A percentile compares a stretch with the other conserved stretches of the same genome.
Evolutionary conservation across 2,797 vertebrate genomes (phyloP).

Genomic region (Hemibagrus guttatus): DNA sequence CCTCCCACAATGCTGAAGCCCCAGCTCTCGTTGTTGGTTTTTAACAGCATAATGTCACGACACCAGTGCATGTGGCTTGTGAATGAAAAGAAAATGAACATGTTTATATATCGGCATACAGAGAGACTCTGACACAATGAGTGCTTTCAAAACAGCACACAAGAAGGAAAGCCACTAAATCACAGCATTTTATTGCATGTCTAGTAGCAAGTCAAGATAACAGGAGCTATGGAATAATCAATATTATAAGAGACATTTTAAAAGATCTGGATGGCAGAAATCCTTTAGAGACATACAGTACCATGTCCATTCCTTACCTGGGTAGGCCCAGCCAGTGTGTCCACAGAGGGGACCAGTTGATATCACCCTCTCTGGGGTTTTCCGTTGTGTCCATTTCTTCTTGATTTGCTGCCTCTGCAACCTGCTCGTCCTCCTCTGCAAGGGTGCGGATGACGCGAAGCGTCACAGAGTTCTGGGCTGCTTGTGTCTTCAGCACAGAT

Average conservation of each 20-base stretch:
- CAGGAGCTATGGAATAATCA: not conserved
- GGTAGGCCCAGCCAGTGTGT: conserved; percentile 88
- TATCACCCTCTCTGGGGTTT: conserved; percentile 73
- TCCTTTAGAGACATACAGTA: not conserved
- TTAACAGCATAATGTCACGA: conserved; percentile 84
- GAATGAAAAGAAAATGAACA: not conserved
- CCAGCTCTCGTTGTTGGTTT: conserved; percentile 91
- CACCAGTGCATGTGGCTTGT: conserved; percentile 89
- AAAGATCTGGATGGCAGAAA: not conserved
- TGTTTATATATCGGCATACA: not conserved
- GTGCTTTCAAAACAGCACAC: not conserved
- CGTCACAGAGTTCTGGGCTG: conserved; percentile 81
- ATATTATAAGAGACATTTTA: conserved; percentile 7
- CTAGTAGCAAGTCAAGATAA: not conserved
- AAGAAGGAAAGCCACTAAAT: not conserved
- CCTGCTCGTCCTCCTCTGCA: conserved; percentile 68
- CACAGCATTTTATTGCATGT: not conserved
- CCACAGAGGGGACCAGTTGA: conserved; percentile 88
- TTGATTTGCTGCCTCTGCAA: conserved; percentile 65
- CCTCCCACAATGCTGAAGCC: conserved; percentile 96
- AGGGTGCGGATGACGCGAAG: conserved; percentile 85
- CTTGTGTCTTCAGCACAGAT: conserved; percentile 85
- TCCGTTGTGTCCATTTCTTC: conserved; percentile 71
- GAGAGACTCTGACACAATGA: not conserved
- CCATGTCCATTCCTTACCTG: conserved; percentile 68